phyloP scores from a whole-genome alignment of 1,140 invertebrate species.

The Anastatus disparis region DNA sequence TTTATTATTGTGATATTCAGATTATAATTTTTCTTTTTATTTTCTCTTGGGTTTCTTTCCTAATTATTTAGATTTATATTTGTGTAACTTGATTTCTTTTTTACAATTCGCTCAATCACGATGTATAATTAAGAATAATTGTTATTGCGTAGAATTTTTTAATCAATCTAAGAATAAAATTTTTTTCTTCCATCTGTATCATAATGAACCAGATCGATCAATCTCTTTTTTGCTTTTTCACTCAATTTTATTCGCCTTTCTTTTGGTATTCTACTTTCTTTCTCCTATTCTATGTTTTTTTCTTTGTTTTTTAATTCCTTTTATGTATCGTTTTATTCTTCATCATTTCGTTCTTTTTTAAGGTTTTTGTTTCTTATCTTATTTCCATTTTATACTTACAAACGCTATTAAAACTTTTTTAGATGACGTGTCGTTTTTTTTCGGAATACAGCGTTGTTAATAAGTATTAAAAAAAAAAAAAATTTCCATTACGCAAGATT shows the following conservation, averaged over 20 bases:
- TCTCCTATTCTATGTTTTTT: background rate
- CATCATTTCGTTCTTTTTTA: background rate
- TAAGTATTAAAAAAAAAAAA: too few species aligned
- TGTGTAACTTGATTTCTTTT: too few species aligned
- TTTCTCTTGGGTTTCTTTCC: too few species aligned
- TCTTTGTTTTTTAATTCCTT: background rate
- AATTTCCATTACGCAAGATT: too few species aligned
- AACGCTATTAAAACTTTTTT: too few species aligned
- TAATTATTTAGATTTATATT: too few species aligned
- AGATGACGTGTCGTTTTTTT: too few species aligned
- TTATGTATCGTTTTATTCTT: constrained; percentile 5
- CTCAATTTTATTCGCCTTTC: constrained; percentile 7
- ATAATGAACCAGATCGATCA: constrained; percentile 3
- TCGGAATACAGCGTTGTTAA: too few species aligned
- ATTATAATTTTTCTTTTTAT: too few species aligned
- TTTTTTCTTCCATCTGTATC: background rate
- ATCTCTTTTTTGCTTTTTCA: constrained; percentile 17
- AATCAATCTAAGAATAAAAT: background rate
- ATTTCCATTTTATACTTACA: background rate
- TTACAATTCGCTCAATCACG: too few species aligned
- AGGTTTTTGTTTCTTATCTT: background rate
- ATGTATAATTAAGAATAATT: background rate
- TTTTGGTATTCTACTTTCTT: constrained; percentile 4
- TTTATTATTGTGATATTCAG: too few species aligned
- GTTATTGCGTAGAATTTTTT: background rate